Evolutionary conservation across 2,113 vertebrate genomes (phyloP).

Genomic region (Aphelocoma coerulescens): DNA sequence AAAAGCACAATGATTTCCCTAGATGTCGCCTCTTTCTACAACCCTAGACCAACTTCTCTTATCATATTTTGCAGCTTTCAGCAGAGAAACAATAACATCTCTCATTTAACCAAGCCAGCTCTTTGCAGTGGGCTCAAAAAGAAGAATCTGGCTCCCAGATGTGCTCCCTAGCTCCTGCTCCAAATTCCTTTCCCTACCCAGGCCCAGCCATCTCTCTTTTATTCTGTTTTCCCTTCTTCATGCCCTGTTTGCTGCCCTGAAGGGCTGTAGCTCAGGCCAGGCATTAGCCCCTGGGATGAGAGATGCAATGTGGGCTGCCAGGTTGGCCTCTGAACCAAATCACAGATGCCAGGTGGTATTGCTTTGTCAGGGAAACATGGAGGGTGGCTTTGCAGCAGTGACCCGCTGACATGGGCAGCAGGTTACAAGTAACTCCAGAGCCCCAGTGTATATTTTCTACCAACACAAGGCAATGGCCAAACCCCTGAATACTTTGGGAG

Average conservation of each 20-base stretch:
- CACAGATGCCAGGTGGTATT: neutral
- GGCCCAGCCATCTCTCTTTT: neutral
- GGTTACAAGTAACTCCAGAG: neutral
- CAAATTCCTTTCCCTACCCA: neutral
- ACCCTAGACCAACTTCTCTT: neutral
- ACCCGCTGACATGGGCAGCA: neutral
- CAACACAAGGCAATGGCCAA: neutral
- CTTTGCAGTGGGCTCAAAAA: neutral
- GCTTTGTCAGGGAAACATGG: neutral
- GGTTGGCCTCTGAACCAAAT: neutral
- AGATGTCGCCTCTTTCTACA: neutral
- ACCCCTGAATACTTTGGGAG: neutral
- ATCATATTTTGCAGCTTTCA: neutral
- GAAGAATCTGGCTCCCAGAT: conserved; percentile 38
- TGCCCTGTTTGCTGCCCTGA: neutral
- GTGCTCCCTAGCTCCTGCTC: neutral
- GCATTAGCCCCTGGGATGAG: neutral
- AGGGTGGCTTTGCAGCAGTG: neutral
- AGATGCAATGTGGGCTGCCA: neutral
- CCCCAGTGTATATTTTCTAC: accelerated
- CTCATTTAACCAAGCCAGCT: neutral
- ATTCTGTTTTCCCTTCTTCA: neutral
- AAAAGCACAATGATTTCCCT: neutral
- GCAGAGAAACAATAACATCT: neutral
- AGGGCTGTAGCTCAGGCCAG: neutral